phyloP scores from a whole-genome alignment of 1,140 invertebrate genomes.

The Heliconius melpomene region DNA sequence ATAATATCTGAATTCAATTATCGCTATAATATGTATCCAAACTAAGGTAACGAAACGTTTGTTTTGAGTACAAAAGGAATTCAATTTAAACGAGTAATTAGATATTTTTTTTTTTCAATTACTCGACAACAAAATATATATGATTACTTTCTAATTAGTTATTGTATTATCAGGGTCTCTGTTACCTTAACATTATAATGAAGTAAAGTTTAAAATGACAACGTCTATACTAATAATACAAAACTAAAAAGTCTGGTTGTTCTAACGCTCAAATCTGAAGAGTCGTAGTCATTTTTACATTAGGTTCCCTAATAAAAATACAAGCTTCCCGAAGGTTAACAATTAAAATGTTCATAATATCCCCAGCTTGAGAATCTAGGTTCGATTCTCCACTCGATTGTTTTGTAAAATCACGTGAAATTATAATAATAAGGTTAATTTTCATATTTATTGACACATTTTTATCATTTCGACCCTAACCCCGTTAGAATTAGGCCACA shows the following conservation, averaged over 20 bases:
- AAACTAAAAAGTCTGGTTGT: too few species aligned
- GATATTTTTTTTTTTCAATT: background rate
- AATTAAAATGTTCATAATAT: too few species aligned
- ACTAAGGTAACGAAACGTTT: background rate
- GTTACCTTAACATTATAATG: background rate
- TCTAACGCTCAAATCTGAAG: too few species aligned
- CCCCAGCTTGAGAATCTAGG: too few species aligned
- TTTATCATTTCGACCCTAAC: background rate
- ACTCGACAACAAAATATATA: background rate
- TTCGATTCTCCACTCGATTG: too few species aligned
- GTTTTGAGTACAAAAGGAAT: background rate
- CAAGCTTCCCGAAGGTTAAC: too few species aligned
- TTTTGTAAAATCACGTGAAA: background rate
- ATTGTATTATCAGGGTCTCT: background rate
- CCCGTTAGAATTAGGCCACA: constrained; percentile 2
- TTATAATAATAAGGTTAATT: background rate
- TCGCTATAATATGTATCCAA: background rate
- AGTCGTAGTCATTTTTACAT: too few species aligned
- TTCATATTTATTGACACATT: background rate
- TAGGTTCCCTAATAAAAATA: too few species aligned
- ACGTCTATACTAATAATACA: too few species aligned
- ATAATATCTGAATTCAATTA: background rate
- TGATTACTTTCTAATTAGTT: background rate
- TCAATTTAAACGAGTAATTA: background rate
- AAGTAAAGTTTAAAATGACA: background rate